Conservation (phyloP, 2,113 vertebrate genomes). For the Sander lucioperca region DNA sequence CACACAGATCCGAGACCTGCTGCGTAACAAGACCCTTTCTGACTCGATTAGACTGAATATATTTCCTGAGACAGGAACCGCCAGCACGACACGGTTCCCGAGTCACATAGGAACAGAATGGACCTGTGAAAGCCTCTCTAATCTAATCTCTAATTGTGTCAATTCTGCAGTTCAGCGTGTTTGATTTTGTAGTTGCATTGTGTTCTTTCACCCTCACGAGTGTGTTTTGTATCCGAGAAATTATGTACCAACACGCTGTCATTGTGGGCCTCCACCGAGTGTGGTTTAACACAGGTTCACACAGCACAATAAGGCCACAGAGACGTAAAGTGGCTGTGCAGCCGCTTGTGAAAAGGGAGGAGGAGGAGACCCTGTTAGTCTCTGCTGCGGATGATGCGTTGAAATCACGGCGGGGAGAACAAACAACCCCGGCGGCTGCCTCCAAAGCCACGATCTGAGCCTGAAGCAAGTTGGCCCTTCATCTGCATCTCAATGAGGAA, state of each 20-base stretch:
- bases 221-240: not conserved
- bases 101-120: not conserved
- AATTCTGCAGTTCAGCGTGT: not conserved
- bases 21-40: too few relatives aligned
- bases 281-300: conserved; percentile 14
- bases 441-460: conserved; percentile 46
- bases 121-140: not conserved
- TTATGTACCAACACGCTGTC: not conserved
- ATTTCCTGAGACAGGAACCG: too few relatives aligned
- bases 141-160: not conserved
- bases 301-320: conserved; percentile 29
- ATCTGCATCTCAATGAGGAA: conserved; percentile 72
- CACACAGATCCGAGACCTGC: too few relatives aligned
- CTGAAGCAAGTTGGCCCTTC: conserved; percentile 37
- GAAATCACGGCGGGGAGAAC: conserved; percentile 44
- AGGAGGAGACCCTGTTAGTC: conserved; percentile 47
- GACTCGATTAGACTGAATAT: too few relatives aligned
- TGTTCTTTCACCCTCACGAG: not conserved
- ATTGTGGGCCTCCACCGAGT: not conserved
- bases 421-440: conserved; percentile 34
- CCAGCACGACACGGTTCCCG: not conserved
- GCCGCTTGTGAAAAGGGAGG: conserved; percentile 36
- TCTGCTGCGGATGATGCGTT: conserved; percentile 26
- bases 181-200: not conserved
- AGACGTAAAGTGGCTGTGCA: conserved; percentile 36